Evolutionary conservation across 1,140 invertebrate genomes (phyloP).

Genomic region (Calephelis virginiensis): DNA sequence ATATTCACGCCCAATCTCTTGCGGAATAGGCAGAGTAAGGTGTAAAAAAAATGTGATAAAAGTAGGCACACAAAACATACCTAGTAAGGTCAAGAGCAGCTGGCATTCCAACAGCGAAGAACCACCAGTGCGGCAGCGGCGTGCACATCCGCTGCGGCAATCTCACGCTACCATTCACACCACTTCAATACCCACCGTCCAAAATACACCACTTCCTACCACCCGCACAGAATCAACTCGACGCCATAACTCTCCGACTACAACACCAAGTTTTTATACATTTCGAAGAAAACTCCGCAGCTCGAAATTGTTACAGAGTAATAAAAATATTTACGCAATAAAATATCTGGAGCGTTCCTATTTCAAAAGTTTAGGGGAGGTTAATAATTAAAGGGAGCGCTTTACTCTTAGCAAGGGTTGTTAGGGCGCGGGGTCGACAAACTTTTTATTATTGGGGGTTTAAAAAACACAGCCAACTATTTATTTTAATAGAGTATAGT

Average conservation of each 20-base stretch:
- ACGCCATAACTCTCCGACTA: constrained; percentile 49
- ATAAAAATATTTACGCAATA: constrained; percentile 64
- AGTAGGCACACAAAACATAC: constrained; percentile 34
- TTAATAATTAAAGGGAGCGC: constrained; percentile 72
- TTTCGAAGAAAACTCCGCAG: neutral
- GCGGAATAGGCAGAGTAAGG: too few relatives aligned
- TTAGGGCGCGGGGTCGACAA: constrained; percentile 49
- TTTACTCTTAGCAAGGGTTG: constrained; percentile 57
- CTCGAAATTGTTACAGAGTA: constrained; percentile 4
- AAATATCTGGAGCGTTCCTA: constrained; percentile 55
- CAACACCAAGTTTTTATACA: neutral
- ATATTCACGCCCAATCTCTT: too few relatives aligned
- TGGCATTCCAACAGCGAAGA: constrained; percentile 71
- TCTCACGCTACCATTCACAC: constrained; percentile 51
- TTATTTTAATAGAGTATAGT: constrained; percentile 7
- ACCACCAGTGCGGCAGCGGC: constrained; percentile 67
- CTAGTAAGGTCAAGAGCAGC: constrained; percentile 75
- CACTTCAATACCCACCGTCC: constrained; percentile 28
- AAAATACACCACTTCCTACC: constrained; percentile 36
- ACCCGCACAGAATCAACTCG: constrained; percentile 50
- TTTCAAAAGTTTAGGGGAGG: constrained; percentile 69
- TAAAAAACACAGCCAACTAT: constrained; percentile 12
- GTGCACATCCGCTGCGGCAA: constrained; percentile 69
- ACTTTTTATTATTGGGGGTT: constrained; percentile 19
- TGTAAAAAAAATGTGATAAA: neutral